Evolutionary conservation across 2,888 invertebrate genomes (phyloP).

Genomic region (Sepiola atlantica): DNA sequence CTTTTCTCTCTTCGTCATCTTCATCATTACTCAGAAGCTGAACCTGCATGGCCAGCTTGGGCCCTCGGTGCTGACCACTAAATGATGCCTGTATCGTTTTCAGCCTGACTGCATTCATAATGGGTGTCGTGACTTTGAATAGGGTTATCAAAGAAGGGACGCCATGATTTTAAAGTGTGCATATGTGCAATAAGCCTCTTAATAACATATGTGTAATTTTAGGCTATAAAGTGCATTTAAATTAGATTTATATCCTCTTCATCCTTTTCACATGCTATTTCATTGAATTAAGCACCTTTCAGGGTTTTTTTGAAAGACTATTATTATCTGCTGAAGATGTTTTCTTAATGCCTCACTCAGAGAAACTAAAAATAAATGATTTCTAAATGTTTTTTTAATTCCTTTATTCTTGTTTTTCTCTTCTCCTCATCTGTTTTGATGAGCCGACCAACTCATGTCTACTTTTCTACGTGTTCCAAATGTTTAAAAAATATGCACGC

Average conservation of each 20-base stretch:
- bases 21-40: background rate
- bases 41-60: background rate
- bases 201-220: background rate
- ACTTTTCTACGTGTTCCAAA: background rate
- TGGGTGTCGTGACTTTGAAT: no score
- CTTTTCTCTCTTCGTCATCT: background rate
- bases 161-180: background rate
- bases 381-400: background rate
- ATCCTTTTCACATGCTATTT: background rate
- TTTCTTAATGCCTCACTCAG: background rate
- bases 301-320: background rate
- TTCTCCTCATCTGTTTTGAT: background rate
- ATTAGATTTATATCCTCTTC: background rate
- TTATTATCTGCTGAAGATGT: background rate
- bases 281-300: background rate
- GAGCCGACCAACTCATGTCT: background rate
- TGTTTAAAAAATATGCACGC: background rate
- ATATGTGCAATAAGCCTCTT: constrained; percentile 13
- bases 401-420: background rate
- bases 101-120: constrained; percentile 20
- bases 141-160: background rate
- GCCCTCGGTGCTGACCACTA: constrained; percentile 7
- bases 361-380: background rate
- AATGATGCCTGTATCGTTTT: background rate
- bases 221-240: background rate